Conservation (phyloP, 1,140 invertebrate species). For the Euwallacea similis region DNA sequence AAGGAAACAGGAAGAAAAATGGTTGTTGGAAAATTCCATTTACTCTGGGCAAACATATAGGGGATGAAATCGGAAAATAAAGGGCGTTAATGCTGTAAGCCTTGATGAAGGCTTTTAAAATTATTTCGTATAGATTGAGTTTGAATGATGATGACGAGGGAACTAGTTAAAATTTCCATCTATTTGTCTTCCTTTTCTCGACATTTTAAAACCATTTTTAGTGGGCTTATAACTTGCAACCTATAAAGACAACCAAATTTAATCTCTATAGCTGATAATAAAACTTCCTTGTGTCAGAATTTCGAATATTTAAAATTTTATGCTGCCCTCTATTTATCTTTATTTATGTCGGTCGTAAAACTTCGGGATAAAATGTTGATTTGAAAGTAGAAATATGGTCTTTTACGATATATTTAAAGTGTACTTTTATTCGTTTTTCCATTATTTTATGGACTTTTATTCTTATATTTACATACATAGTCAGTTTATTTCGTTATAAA, state of each 20-base stretch:
- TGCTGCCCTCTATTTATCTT: conserved; percentile 41
- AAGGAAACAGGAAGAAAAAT: conserved; percentile 36
- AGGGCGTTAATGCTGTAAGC: conserved; percentile 21
- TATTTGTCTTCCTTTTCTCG: too few relatives aligned
- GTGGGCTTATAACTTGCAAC: too few relatives aligned
- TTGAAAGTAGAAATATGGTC: conserved; percentile 40
- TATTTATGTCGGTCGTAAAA: conserved; percentile 45
- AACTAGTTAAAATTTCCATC: too few relatives aligned
- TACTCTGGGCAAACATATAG: conserved; percentile 32
- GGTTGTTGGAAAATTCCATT: conserved; percentile 37
- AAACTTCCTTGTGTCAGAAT: conserved; percentile 1
- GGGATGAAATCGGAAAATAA: conserved; percentile 31
- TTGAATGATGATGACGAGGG: too few relatives aligned
- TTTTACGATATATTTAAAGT: conserved; percentile 38
- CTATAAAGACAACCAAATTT: neutral
- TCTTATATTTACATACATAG: conserved; percentile 36
- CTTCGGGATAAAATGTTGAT: conserved; percentile 45
- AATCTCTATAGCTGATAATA: neutral
- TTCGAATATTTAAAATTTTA: conserved; percentile 20
- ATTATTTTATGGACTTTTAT: conserved; percentile 31
- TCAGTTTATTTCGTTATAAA: conserved; percentile 25
- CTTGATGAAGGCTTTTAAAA: conserved; percentile 15
- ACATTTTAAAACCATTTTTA: too few relatives aligned
- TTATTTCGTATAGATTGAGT: neutral
- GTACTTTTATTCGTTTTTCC: conserved; percentile 26